Evolutionary conservation across 2,797 vertebrate genomes (phyloP).

Genomic region (Bovichtus variegatus): DNA sequence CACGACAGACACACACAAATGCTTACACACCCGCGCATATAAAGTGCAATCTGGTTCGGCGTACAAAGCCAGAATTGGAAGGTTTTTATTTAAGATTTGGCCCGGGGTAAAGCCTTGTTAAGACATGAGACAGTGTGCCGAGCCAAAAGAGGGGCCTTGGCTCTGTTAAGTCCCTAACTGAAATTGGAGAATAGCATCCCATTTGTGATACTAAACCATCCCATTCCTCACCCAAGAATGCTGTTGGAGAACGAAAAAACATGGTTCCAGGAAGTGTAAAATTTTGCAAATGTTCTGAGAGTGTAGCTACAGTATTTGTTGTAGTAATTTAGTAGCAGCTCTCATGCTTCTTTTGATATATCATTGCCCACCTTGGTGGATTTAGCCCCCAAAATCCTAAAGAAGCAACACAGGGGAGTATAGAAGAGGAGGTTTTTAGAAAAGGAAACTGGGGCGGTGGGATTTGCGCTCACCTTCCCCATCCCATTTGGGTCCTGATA

Average conservation of each 20-base stretch:
- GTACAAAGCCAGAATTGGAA: constrained; percentile 66
- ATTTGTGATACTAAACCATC: constrained; percentile 88
- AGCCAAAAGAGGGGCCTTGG: constrained; percentile 84
- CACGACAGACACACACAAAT: constrained; percentile 75
- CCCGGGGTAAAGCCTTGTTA: constrained; percentile 90
- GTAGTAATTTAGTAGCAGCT: constrained; percentile 62
- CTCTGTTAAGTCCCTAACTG: constrained; percentile 89
- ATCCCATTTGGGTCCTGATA: constrained; percentile 79
- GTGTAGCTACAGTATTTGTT: constrained; percentile 40
- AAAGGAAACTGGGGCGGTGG: constrained; percentile 77
- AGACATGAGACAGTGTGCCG: constrained; percentile 89
- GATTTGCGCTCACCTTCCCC: constrained; percentile 76
- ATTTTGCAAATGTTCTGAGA: constrained; percentile 55
- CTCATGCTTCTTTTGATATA: constrained; percentile 56
- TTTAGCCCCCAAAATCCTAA: constrained; percentile 64
- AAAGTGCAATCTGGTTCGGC: constrained; percentile 76
- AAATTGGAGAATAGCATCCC: constrained; percentile 91
- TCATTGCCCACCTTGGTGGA: constrained; percentile 55
- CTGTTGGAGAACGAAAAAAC: constrained; percentile 14
- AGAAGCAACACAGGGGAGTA: constrained; percentile 51
- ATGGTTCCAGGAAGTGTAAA: constrained; percentile 48
- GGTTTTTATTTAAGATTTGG: constrained; percentile 88
- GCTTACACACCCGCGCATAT: constrained; percentile 63
- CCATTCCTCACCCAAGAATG: constrained; percentile 65
- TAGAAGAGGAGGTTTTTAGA: constrained; percentile 56